Conservation (phyloP, 2,113 vertebrate genomes). For the Phyllostomus hastatus region DNA sequence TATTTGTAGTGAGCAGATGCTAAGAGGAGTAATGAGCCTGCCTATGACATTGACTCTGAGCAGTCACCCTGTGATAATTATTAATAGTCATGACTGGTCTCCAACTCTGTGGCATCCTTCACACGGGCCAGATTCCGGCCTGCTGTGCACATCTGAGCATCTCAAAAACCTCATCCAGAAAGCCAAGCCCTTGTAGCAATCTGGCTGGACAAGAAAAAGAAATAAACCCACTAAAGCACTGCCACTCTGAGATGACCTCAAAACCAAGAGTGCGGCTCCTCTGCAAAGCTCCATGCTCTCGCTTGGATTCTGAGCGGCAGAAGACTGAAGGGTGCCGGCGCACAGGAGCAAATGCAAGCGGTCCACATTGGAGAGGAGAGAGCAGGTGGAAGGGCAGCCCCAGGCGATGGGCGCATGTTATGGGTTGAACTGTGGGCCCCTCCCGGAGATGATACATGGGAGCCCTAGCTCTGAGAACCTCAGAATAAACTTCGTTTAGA, state of each 20-base stretch:
- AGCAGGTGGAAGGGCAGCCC: accelerated
- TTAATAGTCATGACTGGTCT: background rate
- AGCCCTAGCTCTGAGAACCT: background rate
- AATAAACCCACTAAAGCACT: background rate
- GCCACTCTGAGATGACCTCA: background rate
- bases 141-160: background rate
- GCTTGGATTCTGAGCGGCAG: background rate
- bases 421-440: background rate
- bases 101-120: background rate
- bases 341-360: background rate
- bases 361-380: background rate
- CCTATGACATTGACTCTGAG: background rate
- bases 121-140: background rate
- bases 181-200: background rate
- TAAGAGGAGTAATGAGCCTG: background rate
- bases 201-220: background rate
- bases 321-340: background rate
- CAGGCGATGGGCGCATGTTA: background rate
- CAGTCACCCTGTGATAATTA: background rate
- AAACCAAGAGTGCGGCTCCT: background rate
- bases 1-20: background rate
- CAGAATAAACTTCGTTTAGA: background rate
- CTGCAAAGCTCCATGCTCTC: background rate
- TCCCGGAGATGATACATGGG: background rate
- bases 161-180: background rate